Evolutionary conservation across 2,888 invertebrate species (phyloP).

Genomic region (Catocala fraxini): DNA sequence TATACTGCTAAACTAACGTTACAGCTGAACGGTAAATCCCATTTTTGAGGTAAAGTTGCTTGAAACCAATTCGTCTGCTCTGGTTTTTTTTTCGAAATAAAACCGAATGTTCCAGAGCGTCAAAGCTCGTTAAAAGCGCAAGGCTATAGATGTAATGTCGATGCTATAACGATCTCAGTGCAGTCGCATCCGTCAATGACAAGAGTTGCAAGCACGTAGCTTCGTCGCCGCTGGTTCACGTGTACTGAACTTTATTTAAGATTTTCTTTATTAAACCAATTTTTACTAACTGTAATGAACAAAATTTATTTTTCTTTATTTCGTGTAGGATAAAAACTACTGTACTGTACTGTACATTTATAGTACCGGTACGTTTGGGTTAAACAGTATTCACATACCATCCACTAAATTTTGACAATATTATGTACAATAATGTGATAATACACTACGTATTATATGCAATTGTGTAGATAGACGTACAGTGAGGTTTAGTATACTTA

Average conservation of each 20-base stretch:
- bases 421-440: too few relatives aligned
- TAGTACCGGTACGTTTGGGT: too few relatives aligned
- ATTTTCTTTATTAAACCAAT: conserved; percentile 8
- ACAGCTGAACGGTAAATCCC: conserved; percentile 25
- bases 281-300: too few relatives aligned
- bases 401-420: too few relatives aligned
- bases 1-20: conserved; percentile 27
- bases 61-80: conserved; percentile 50
- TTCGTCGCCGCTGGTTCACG: conserved; percentile 31
- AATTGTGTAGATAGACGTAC: too few relatives aligned
- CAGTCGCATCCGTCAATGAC: conserved; percentile 73
- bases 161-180: conserved; percentile 64
- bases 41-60: conserved; percentile 46
- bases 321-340: too few relatives aligned
- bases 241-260: conserved; percentile 15
- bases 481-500: too few relatives aligned
- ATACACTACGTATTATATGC: too few relatives aligned
- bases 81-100: conserved; percentile 47
- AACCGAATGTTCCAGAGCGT: conserved; percentile 56
- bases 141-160: conserved; percentile 66
- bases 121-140: conserved; percentile 68
- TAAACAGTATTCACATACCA: too few relatives aligned
- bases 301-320: too few relatives aligned
- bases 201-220: conserved; percentile 50
- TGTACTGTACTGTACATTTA: too few relatives aligned